Base-by-base conservation (phyloP, 1,140 invertebrate species). In the Drosophila quadrilineata region DNA sequence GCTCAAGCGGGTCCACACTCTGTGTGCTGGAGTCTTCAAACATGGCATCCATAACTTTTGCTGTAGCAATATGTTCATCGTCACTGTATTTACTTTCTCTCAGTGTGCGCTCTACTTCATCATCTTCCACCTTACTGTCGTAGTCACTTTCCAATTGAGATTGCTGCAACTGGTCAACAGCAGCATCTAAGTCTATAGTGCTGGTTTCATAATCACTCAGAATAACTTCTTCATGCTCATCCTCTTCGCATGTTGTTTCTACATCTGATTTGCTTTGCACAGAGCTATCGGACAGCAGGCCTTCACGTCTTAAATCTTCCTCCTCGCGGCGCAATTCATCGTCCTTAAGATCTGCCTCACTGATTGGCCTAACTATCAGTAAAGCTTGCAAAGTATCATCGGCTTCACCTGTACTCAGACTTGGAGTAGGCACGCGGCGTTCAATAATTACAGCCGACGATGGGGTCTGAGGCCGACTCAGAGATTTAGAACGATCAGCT, bases 401-500 rank as follows among this genome's bases (percentile, higher is more conserved):
- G 12, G 79, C 87, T 10, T 73, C 71, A 3, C 67, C 67, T 9
- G 50, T 90, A 35, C 90, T 91, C 60, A 91, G 87, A 3, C 91
- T 91, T 5, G 87, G 91, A n/a, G 92, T 92, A 65, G 91, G 89
- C 1, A 92, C 91, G 2, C 91, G 89, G 72, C 90, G 89, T 74
- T 93, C 92, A 3, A 93, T 91, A 22, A 93, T 84, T 53, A 93
- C 91, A n/a, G 92, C 92, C 8, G 92, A 92, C 5, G 92, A 92
- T 4, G 92, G 92, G 6, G 92, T 92, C 57, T 91, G 91, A 46
- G 89, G 89, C 8, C 92, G 88, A 43, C 91, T 92, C 46, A 80
- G 90, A 10, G 90, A 89, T 80, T 91, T 92, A 24, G 91, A 91
- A 60, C 91, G 75, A 69, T 90, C 87, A 6, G 86, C 87, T 58